phyloP scores from a whole-genome alignment of 2,113 vertebrate genomes.

The Sinocyclocheilus grahami region DNA sequence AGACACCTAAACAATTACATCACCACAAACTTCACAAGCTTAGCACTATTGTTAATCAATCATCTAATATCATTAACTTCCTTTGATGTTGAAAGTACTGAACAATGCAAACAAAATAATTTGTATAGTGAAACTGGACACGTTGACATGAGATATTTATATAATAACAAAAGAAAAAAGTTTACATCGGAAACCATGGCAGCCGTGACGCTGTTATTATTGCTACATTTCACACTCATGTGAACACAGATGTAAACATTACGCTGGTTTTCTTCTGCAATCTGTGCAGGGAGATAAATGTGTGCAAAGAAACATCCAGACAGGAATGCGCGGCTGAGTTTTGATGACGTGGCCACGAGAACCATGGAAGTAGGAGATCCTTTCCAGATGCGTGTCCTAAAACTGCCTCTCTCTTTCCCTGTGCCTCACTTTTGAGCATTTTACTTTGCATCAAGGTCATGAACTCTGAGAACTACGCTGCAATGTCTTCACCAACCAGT shows the following conservation, averaged over 20 bases:
- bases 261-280: background rate
- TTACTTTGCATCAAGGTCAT: constrained; percentile 19
- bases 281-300: background rate
- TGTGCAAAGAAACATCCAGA: constrained; percentile 10
- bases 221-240: background rate
- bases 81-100: background rate
- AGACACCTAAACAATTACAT: background rate
- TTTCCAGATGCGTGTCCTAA: constrained; percentile 60
- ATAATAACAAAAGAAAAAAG: background rate
- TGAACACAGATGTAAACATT: background rate
- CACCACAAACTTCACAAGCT: background rate
- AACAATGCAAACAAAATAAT: background rate
- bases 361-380: constrained; percentile 45
- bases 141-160: background rate
- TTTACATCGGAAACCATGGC: background rate
- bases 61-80: background rate
- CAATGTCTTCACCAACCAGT: constrained; percentile 18
- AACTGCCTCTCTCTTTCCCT: constrained; percentile 40
- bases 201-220: background rate
- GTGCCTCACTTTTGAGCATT: background rate
- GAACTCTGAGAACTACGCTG: background rate
- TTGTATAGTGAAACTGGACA: background rate
- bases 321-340: constrained; percentile 31
- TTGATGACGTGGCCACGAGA: constrained; percentile 49
- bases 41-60: background rate